phyloP scores from a whole-genome alignment of 2,888 invertebrate genomes.

The Hemicrepidius hirtus region DNA sequence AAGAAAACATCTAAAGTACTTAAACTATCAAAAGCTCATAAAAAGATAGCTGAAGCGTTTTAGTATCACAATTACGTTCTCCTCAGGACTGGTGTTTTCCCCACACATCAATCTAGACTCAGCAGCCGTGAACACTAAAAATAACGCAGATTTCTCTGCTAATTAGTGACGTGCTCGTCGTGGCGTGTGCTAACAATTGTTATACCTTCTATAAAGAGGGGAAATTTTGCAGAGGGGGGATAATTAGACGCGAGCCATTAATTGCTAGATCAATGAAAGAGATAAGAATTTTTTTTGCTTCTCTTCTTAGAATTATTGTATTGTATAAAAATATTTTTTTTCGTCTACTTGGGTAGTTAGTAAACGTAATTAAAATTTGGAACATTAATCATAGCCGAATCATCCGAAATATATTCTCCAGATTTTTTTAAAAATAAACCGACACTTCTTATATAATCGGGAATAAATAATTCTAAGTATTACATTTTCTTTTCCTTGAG shows the following conservation, averaged over 20 bases:
- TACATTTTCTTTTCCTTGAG: no score
- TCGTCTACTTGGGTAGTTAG: neutral
- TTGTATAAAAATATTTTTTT: constrained; percentile 1
- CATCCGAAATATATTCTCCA: no score
- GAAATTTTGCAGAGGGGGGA: constrained; percentile 58
- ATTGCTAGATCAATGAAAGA: constrained; percentile 54
- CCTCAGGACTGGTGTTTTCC: constrained; percentile 42
- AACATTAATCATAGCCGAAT: no score
- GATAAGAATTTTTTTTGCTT: constrained; percentile 44
- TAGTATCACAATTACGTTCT: constrained; percentile 33
- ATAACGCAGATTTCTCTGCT: constrained; percentile 68
- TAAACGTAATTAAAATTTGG: no score
- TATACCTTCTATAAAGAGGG: constrained; percentile 57
- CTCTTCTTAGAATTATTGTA: constrained; percentile 36
- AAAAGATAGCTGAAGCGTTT: constrained; percentile 32
- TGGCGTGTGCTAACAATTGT: constrained; percentile 65
- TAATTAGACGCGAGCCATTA: constrained; percentile 63
- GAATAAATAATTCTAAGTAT: no score
- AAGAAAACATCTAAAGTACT: constrained; percentile 5
- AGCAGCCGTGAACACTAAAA: constrained; percentile 63
- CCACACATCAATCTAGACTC: constrained; percentile 61
- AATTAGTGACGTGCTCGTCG: constrained; percentile 67
- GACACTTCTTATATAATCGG: no score
- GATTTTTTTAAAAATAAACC: no score
- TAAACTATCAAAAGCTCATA: constrained; percentile 33